Base-by-base conservation (phyloP, 2,797 vertebrate species). In the Apodemus agrarius region DNA sequence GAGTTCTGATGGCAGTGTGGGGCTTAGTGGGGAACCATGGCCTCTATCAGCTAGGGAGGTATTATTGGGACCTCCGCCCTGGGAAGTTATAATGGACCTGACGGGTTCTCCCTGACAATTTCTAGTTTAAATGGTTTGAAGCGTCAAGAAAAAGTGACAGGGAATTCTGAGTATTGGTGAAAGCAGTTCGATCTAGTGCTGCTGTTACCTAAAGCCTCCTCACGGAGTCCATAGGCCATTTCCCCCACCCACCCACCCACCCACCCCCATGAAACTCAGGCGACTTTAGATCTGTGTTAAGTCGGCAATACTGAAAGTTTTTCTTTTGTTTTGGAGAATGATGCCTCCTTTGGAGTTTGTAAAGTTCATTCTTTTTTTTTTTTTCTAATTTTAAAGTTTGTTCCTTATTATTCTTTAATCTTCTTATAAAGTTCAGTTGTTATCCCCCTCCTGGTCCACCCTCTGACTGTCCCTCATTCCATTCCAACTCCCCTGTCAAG, bases 11-110 rank as follows among this genome's bases (percentile, higher is more conserved):
- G 84, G 54, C 94, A 89, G 86, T 69, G 67, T 86, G 89, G 89
- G 76, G 6, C 96, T 97, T 96, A 93, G n/a, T 91, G 94, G 97
- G 85, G 78, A 97, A 90, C 34, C 75, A 94, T 90, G 65, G 92
- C 85, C 89, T 93, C 52, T 22, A 65, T 95, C 79, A 19, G 37
- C 52, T 43, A 67, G n/a, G 75, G 86, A 90, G 49, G 46, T 82
- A 34, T 79, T 81, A 37, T 81, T 76, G 94, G 86, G 94, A 59
- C 46, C 90, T 74, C 80, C 81, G 67, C 61, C 84, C 67, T 96
- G 83, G 83, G 75, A 80, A 90, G 80, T 96, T 93, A 65, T 81
- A 94, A 83, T 84, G 40, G 61, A 61, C 72, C 80, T 92, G 74
- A 85, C 40, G 67, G 12, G 11, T 69, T 79, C 57, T 82, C 37